These are phyloP conservation scores for Stylophora pistillata DNA, from an alignment of 64 coral and sea anemone species.

Conservation along the genomic window DNA sequence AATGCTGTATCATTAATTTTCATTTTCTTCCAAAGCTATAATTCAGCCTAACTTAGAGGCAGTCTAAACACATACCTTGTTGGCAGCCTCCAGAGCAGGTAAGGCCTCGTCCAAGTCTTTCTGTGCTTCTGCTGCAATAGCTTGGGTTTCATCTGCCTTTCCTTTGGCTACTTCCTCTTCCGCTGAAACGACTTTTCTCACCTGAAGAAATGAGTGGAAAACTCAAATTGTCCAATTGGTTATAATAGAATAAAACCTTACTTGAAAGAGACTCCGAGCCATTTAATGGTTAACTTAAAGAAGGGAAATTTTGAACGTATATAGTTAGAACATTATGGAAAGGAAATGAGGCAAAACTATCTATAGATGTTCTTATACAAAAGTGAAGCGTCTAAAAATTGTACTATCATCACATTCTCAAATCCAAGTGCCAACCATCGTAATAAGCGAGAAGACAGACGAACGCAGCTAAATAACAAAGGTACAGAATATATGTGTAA, in stretches of 20 bases:
- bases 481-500: background rate
- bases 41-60: background rate
- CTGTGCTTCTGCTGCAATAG: conserved; percentile 94
- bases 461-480: background rate
- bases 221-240: no score
- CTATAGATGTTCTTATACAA: no score
- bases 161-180: conserved; percentile 95
- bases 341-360: background rate
- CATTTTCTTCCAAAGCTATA: no score
- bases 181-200: conserved; percentile 90
- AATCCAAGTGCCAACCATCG: no score
- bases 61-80: conserved; percentile 55
- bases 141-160: conserved; percentile 88
- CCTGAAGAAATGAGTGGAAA: conserved; percentile 34
- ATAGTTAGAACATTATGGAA: background rate
- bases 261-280: background rate
- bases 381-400: no score
- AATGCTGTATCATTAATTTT: no score
- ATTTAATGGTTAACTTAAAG: no score
- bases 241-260: background rate
- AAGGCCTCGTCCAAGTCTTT: conserved; percentile 93
- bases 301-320: no score
- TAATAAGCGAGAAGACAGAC: background rate
- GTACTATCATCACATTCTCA: no score
- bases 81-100: conserved; percentile 84